Percentiles rank a stretch among this genome's conserved stretches.
Evolutionary conservation across 1,140 invertebrate species (phyloP).

Genomic region (Glossosoma conforme): DNA sequence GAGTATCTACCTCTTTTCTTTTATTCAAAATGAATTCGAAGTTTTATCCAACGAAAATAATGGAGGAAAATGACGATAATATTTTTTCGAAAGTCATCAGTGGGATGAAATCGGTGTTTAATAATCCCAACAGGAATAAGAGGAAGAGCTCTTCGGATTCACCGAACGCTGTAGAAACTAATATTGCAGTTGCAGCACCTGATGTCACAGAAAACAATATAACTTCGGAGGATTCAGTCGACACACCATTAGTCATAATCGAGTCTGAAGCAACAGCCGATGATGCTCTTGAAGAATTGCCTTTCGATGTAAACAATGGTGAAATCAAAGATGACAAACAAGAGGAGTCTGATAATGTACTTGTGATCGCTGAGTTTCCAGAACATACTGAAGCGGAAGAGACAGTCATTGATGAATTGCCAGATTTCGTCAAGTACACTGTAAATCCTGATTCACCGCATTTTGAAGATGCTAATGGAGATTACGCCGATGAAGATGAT

Average conservation of each 20-base stretch:
- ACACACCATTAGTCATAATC: too few species aligned
- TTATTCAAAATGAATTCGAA: constrained; percentile 8
- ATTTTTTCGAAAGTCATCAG: constrained; percentile 28
- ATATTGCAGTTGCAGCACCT: not conserved
- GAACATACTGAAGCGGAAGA: too few species aligned
- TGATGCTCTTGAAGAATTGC: too few species aligned
- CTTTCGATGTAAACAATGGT: too few species aligned
- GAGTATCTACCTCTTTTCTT: too few species aligned
- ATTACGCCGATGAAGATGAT: too few species aligned
- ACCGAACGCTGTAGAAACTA: not conserved
- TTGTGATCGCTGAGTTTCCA: too few species aligned
- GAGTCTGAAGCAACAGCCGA: too few species aligned
- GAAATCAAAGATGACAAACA: not conserved
- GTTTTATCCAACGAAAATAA: not conserved
- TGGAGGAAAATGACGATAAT: constrained; percentile 11
- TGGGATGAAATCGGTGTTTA: constrained; percentile 29
- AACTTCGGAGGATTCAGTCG: too few species aligned
- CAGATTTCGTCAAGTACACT: constrained; percentile 7
- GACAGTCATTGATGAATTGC: not conserved
- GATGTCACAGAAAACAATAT: too few species aligned
- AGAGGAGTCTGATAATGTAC: not conserved
- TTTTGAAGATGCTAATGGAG: too few species aligned
- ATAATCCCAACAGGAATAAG: constrained; percentile 20
- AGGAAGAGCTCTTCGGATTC: constrained; percentile 7
- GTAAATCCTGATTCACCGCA: not conserved